phyloP scores from a whole-genome alignment of 2,797 vertebrate species.

The Lerista edwardsae region DNA sequence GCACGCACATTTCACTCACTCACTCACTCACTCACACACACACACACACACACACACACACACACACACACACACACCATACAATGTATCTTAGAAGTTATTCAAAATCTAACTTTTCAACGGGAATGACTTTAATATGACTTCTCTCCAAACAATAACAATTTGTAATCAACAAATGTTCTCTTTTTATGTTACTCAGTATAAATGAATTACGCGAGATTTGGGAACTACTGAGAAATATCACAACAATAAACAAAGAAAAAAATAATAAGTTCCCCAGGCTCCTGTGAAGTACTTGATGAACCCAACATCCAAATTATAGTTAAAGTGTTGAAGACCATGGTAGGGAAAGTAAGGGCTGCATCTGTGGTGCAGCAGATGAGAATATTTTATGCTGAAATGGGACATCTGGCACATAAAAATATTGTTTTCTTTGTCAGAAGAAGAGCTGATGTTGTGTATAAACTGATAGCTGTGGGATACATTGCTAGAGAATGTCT shows the following conservation, averaged over 20 bases:
- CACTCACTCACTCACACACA: too few relatives aligned
- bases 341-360: constrained; percentile 20
- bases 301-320: constrained; percentile 9
- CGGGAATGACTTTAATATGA: constrained; percentile 8
- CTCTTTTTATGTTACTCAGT: constrained; percentile 4
- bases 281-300: constrained; percentile 38
- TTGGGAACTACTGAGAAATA: constrained; percentile 43
- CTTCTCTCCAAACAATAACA: not conserved
- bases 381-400: constrained; percentile 19
- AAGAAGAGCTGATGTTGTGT: constrained; percentile 29
- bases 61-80: too few relatives aligned
- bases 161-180: constrained; percentile 34
- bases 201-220: constrained; percentile 31
- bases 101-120: constrained; percentile 1
- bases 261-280: not conserved
- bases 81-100: not conserved
- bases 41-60: too few relatives aligned
- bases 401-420: constrained; percentile 39
- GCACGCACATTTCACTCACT: too few relatives aligned
- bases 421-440: constrained; percentile 34
- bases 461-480: constrained; percentile 27
- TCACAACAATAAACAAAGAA: constrained; percentile 1
- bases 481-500: constrained; percentile 38
- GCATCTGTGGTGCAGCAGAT: constrained; percentile 17
- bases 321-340: constrained; percentile 14